These are phyloP conservation scores for Sphecodes monilicornis DNA, from an alignment of 2,888 invertebrate genomes.

Conservation along the genomic window DNA sequence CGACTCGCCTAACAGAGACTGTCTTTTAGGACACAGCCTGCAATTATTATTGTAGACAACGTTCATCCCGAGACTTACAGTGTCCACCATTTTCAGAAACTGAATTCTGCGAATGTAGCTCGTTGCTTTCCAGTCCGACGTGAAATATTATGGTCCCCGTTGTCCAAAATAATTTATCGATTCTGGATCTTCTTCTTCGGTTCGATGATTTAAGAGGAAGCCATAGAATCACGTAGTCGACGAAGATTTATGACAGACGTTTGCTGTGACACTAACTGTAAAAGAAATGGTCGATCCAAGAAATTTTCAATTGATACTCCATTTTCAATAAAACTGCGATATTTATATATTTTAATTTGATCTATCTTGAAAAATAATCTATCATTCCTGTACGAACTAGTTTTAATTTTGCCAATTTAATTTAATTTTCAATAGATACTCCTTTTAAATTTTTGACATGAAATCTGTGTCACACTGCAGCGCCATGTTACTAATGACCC, in stretches of 20 bases:
- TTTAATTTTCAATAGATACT: no score
- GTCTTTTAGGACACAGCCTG: neutral
- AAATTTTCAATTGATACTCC: neutral
- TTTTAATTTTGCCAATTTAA: no score
- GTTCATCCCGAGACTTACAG: neutral
- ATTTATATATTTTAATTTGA: no score
- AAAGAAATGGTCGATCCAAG: neutral
- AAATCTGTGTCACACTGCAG: no score
- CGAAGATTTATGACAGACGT: neutral
- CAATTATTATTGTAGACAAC: neutral
- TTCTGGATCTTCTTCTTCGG: neutral
- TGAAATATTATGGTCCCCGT: neutral
- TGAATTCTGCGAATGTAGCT: neutral
- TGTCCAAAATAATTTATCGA: neutral
- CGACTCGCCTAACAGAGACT: neutral
- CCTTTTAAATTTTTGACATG: no score
- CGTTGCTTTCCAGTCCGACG: neutral
- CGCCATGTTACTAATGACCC: no score
- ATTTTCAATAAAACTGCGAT: no score
- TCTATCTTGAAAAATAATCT: no score
- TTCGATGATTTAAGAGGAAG: neutral
- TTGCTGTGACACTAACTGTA: neutral
- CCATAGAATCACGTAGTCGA: neutral
- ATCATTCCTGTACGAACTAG: no score
- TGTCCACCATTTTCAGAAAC: neutral